Evolutionary conservation across 2,113 vertebrate species (phyloP).

Genomic region (Boulengeromyrus knoepffleri): DNA sequence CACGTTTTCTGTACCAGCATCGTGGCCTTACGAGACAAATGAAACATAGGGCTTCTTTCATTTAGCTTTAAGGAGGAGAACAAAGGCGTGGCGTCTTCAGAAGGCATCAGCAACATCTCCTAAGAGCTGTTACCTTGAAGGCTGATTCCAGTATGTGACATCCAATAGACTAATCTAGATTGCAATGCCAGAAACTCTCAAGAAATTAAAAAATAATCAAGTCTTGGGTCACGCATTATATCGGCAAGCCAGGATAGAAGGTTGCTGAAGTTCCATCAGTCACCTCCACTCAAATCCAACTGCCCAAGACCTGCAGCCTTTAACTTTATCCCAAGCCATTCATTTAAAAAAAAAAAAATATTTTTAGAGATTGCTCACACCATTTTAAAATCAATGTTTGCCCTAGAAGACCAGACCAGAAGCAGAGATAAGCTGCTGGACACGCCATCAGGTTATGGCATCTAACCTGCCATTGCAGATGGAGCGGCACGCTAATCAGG

Average conservation of each 20-base stretch:
- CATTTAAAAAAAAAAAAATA: neutral
- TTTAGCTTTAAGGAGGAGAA: neutral
- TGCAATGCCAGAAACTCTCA: neutral
- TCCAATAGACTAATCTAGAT: neutral
- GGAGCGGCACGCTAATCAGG: neutral
- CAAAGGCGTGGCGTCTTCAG: neutral
- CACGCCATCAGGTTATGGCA: neutral
- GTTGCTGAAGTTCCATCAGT: neutral
- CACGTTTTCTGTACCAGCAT: no score
- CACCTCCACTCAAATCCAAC: neutral
- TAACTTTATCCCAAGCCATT: neutral
- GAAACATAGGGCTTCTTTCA: neutral
- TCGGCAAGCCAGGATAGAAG: neutral
- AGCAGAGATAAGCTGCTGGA: neutral
- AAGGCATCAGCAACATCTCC: neutral
- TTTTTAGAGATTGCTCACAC: neutral
- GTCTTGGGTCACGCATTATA: neutral
- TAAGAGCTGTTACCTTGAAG: neutral
- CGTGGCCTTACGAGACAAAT: neutral
- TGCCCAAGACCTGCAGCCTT: neutral
- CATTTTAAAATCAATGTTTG: neutral
- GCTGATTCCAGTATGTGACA: neutral
- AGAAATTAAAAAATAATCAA: neutral
- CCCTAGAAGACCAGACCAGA: neutral
- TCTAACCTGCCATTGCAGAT: neutral